These are phyloP conservation scores for Garrulus glandarius DNA, from an alignment of 2,797 vertebrate genomes.

Conservation along the genomic window DNA sequence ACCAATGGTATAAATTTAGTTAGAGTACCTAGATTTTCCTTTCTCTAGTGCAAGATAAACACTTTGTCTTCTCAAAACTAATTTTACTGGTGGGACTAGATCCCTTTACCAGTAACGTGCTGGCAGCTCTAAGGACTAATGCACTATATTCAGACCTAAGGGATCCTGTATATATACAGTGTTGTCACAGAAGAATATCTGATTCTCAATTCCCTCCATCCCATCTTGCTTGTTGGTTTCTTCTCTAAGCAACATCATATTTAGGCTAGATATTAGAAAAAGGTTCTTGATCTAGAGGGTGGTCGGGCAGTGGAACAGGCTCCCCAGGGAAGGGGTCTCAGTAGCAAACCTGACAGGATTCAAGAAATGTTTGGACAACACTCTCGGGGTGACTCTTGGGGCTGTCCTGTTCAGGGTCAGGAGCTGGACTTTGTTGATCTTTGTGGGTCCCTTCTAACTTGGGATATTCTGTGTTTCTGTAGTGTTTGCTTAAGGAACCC, in stretches of 20 bases:
- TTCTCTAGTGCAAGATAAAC: not conserved
- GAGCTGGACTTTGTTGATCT: fast-evolving
- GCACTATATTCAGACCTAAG: not conserved
- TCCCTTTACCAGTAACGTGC: not conserved
- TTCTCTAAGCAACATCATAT: not conserved
- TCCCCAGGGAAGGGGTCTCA: not conserved
- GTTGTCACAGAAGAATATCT: not conserved
- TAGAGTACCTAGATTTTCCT: not conserved
- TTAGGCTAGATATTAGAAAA: not conserved
- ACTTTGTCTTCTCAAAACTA: not conserved
- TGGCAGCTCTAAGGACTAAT: not conserved
- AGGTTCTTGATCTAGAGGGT: fast-evolving
- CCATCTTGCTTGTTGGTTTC: not conserved
- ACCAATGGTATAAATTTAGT: not conserved
- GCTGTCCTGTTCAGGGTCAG: not conserved
- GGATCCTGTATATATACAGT: not conserved
- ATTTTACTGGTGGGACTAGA: not conserved
- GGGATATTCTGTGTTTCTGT: not conserved
- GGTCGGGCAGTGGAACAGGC: fast-evolving
- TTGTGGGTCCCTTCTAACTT: not conserved
- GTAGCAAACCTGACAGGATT: not conserved
- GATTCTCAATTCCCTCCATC: not conserved
- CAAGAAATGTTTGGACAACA: not conserved
- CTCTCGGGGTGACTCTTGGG: not conserved
- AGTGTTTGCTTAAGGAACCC: not conserved